Base-by-base conservation (phyloP, 92 coral and sea anemone genomes). In the Pocillopora grandis region DNA sequence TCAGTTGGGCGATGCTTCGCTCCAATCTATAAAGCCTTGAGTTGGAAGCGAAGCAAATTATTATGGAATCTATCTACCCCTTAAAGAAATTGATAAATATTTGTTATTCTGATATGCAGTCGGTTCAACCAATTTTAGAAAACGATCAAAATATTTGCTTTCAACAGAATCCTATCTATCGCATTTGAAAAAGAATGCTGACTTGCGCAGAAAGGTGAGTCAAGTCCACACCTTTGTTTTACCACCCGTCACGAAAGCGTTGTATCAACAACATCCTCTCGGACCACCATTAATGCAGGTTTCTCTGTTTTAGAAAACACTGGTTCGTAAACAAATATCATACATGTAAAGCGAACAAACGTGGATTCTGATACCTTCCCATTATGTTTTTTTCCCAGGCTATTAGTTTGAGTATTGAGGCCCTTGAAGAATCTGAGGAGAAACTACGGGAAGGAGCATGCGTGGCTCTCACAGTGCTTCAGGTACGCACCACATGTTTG, bases 391-490 rank as follows among this genome's bases (percentile, higher is more conserved):
- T 42, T 42, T 85, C 15, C n/a, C 36, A 96, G 98, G 98, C 98
- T 8, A 90, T 96, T 15, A 85, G 91, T 76, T 82, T 94, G 71
- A 90, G 98, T 33, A 90, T 90, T 64, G 98, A 96, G 81, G 94
- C 98, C 0, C 80, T 96, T 63, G 98, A 96, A 76, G 98, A 96
- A 60, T 88, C 90, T 21, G 98, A 96, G 52, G 98, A 94, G 69
- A 76, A 83, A 63, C 88, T 92, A 13, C 86, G 98, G 7, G 90
- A 87, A 79, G 98, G 98, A 18, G 98, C 96, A 16, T 96, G 98
- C 62, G 76, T 35, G 59, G 98, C 98, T 9, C 79, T 96, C 60
- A 90, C 94, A 49, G 95, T 91, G 19, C 91, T 96, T 12, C 98
- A 94, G 93, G 98, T 94, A 21, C 23, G 86, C 85, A 37, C 23